Evolutionary conservation across 2,113 vertebrate species (phyloP), one percentile per base, ranked within the genome.

Genomic region (Argyrosomus japonicus): DNA sequence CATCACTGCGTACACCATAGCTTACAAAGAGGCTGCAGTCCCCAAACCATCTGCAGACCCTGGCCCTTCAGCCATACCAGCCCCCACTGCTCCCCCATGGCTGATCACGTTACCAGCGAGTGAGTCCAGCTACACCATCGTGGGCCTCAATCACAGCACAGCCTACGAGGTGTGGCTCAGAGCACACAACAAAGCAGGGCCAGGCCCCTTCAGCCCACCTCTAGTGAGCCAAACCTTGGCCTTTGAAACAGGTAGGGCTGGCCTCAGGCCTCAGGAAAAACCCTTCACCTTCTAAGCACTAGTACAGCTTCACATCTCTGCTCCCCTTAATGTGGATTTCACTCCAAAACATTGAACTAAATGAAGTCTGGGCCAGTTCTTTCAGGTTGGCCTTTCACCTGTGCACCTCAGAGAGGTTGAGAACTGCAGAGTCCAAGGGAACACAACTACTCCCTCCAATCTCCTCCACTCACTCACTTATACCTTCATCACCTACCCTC

Each of bases 211-310:
- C 96, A 97, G 97, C 95, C 97, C 97, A 32, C 95, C 95, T 21
- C 93, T 97, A 91, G 94, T 96, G 94, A 96, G 96, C 95, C 95
- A 93, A 94, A 98, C 97, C 21, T 95, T 97, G 93, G 96, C 97
- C 93, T 95, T 97, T 93, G 97, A 99, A 92, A 97, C 97, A 98
- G 98, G 98, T 99, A 99, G 95, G 97, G 95, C 93, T 95, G 91
- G 95, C 94, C 92, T 85, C 88, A 89, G 95, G 93, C 81, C 89
- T 32, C 45, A 45, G 83, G 80, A 87, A 71, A 75, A 29, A 23
- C 75, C 82, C 85, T 72, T 85, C 54, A 88, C 51, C 88, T 81
- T 65, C 47, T 87, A 79, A 87, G 92, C 90, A 92, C 91, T 89
- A 90, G 74, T 89, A 87, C 82, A 78, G 85, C 81, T 68, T 91